phyloP scores from a whole-genome alignment of 2,888 invertebrate genomes.

The Penaeus monodon region DNA sequence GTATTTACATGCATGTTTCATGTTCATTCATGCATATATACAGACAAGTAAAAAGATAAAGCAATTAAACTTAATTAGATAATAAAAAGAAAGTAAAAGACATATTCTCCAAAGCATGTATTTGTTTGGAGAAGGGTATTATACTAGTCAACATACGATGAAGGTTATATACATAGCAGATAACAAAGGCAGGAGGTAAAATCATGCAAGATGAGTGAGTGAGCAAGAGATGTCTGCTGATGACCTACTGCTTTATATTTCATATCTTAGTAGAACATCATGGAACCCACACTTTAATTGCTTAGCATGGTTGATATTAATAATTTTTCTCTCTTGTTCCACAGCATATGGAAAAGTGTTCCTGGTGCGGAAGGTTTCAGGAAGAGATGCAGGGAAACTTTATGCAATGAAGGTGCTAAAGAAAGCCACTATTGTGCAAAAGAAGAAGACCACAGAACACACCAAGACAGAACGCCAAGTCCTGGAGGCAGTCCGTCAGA shows the following conservation, averaged over 20 bases:
- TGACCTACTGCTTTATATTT: too few species aligned
- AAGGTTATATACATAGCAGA: too few species aligned
- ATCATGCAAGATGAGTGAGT: too few species aligned
- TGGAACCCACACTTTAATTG: neutral
- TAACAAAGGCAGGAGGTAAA: too few species aligned
- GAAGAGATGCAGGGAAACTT: slow-evolving; percentile 84
- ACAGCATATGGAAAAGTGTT: slow-evolving; percentile 93
- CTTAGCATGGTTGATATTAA: neutral
- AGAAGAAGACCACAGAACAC: slow-evolving; percentile 95
- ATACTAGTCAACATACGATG: too few species aligned
- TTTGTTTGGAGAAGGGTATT: too few species aligned
- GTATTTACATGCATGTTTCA: neutral
- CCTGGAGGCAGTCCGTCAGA: slow-evolving; percentile 91
- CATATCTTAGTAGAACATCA: too few species aligned
- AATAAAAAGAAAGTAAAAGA: neutral
- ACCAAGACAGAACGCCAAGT: slow-evolving; percentile 97
- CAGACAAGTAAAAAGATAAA: neutral
- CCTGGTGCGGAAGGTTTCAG: slow-evolving; percentile 91
- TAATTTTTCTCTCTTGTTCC: slow-evolving; percentile 4
- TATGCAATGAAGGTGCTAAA: slow-evolving; percentile 99
- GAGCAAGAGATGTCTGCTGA: too few species aligned
- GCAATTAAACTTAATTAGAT: neutral
- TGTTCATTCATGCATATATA: neutral
- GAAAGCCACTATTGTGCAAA: slow-evolving; percentile 93
- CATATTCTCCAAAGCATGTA: too few species aligned